Evolutionary conservation across 2,797 vertebrate genomes (phyloP).

Genomic region (Poeciliopsis presidionis): DNA sequence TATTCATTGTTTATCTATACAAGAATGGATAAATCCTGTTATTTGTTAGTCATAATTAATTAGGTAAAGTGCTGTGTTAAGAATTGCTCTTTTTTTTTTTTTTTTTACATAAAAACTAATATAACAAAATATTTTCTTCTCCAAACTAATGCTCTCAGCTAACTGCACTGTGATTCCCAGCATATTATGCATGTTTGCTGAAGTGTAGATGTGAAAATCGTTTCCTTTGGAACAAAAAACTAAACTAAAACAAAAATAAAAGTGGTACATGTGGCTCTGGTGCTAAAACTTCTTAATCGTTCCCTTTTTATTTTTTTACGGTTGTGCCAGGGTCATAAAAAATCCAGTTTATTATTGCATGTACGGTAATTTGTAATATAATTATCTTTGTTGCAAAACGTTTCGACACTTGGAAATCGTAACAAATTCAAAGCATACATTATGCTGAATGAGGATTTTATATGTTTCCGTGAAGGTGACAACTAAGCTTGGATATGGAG

Average conservation of each 20-base stretch:
- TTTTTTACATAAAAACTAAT: neutral
- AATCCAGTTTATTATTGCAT: neutral
- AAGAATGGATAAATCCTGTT: neutral
- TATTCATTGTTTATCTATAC: neutral
- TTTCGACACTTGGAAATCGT: neutral
- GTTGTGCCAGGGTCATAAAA: neutral
- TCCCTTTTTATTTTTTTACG: neutral
- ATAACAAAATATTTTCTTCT: neutral
- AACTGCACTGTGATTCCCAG: too few relatives aligned
- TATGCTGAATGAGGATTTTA: conserved; percentile 17
- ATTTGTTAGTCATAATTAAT: neutral
- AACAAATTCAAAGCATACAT: neutral
- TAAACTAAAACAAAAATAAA: neutral
- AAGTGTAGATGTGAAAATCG: neutral
- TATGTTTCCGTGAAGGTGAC: conserved; percentile 32
- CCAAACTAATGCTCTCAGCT: neutral
- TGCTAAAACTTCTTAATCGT: neutral
- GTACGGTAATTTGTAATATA: neutral
- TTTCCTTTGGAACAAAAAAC: neutral
- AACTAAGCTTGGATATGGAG: conserved; percentile 50
- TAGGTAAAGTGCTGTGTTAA: neutral
- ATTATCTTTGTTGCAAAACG: neutral
- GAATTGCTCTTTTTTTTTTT: neutral
- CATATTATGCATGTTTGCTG: neutral
- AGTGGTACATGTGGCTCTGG: neutral